phyloP scores from a whole-genome alignment of 2,113 vertebrate genomes.

The Pongo abelii region DNA sequence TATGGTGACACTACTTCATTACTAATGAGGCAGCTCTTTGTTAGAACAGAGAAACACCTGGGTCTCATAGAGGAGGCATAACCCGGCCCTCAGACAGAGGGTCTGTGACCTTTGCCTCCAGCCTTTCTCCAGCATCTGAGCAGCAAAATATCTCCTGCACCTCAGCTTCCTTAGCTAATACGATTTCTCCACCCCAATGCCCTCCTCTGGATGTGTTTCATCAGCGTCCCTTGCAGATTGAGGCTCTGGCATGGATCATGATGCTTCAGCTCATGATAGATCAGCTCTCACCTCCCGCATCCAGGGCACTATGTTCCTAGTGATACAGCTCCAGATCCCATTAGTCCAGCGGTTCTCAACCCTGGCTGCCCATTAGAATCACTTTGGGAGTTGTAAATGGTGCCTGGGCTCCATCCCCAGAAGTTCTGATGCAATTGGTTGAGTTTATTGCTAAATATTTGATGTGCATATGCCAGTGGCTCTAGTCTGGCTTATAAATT shows the following conservation, averaged over 20 bases:
- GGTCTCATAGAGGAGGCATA: not conserved
- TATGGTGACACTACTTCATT: not conserved
- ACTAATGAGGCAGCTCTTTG: not conserved
- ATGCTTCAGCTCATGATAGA: not conserved
- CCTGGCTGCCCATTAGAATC: not conserved
- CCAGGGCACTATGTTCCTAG: not conserved
- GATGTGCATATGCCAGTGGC: not conserved
- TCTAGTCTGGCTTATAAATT: not conserved
- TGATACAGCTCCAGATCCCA: not conserved
- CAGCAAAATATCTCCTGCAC: not conserved
- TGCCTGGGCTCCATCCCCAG: not conserved
- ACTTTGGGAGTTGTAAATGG: conserved; percentile 1
- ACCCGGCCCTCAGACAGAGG: not conserved
- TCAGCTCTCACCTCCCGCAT: not conserved
- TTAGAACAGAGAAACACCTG: not conserved
- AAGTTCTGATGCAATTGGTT: conserved; percentile 21
- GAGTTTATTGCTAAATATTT: conserved; percentile 52
- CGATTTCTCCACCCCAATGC: not conserved
- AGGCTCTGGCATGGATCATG: not conserved
- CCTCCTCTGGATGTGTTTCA: not conserved
- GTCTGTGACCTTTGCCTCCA: not conserved
- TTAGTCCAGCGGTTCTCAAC: not conserved
- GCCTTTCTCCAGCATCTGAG: not conserved
- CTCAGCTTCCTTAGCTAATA: not conserved
- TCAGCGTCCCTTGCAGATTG: not conserved